A percentile compares a stretch with the other conserved stretches of the same genome.
Conservation (phyloP, 2,888 invertebrate genomes). For the Cactoblastis cactorum region DNA sequence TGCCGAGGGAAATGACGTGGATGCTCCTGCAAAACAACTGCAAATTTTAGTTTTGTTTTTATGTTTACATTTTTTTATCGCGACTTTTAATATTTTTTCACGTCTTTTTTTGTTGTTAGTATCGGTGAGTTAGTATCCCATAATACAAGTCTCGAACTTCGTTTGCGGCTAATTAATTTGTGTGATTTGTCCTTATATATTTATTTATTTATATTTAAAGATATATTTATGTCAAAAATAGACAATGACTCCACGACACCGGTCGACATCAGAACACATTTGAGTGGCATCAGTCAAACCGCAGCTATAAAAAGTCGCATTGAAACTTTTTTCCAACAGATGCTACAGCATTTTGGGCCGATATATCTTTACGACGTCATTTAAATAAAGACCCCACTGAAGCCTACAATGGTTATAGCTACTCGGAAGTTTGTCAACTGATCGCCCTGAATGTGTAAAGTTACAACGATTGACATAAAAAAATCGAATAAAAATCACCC, state of each 20-base stretch:
- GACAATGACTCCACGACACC: slow-evolving; percentile 19
- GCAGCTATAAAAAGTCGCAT: slow-evolving; percentile 58
- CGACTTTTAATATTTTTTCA: too few species aligned
- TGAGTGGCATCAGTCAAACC: slow-evolving; percentile 53
- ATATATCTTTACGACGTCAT: slow-evolving; percentile 67
- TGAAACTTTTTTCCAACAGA: slow-evolving; percentile 66
- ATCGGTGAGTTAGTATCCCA: too few species aligned
- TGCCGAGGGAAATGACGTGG: slow-evolving; percentile 1
- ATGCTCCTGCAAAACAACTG: not conserved
- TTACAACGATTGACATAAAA: slow-evolving; percentile 7
- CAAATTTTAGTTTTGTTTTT: too few species aligned
- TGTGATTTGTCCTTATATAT: too few species aligned
- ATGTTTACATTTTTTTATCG: too few species aligned
- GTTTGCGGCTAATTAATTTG: too few species aligned
- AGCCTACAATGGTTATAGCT: slow-evolving; percentile 42
- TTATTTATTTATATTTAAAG: too few species aligned
- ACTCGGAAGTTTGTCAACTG: slow-evolving; percentile 40
- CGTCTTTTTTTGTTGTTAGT: too few species aligned
- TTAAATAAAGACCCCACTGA: slow-evolving; percentile 64
- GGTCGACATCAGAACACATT: slow-evolving; percentile 52
- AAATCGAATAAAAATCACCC: slow-evolving; percentile 4
- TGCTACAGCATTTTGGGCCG: slow-evolving; percentile 60
- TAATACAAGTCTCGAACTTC: too few species aligned
- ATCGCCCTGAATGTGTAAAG: slow-evolving; percentile 14
- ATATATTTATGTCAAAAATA: slow-evolving; percentile 19